phyloP scores from a whole-genome alignment of 2,888 invertebrate genomes.

The Rhagophthalmus giganteus region DNA sequence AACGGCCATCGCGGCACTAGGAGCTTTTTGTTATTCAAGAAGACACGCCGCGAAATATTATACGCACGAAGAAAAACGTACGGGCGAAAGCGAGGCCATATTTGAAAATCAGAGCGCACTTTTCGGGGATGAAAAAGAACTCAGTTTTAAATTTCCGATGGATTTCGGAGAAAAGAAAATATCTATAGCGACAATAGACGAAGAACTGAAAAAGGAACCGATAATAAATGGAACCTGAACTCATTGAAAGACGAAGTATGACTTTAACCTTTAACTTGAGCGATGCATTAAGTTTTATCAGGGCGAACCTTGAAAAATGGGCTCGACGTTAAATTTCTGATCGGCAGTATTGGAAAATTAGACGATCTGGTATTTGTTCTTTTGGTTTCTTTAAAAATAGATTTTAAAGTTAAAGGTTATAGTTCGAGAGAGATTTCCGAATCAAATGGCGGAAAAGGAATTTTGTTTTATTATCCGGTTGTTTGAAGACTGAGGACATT shows the following conservation, averaged over 20 bases:
- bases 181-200: conserved; percentile 53
- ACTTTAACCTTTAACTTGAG: neutral
- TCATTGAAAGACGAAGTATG: neutral
- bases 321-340: neutral
- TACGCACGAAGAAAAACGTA: conserved; percentile 73
- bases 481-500: conserved; percentile 14
- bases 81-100: conserved; percentile 53
- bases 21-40: conserved; percentile 67
- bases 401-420: too few relatives aligned
- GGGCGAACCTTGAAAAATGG: neutral
- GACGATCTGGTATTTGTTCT: too few relatives aligned
- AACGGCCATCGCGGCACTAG: conserved; percentile 54
- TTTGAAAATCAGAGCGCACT: conserved; percentile 55
- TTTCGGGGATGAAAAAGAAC: conserved; percentile 57
- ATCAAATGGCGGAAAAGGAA: too few relatives aligned
- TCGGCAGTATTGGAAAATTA: too few relatives aligned
- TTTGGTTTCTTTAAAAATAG: too few relatives aligned
- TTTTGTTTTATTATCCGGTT: conserved; percentile 11
- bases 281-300: neutral
- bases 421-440: neutral
- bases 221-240: conserved; percentile 44
- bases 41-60: conserved; percentile 78
- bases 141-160: conserved; percentile 63
- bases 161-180: conserved; percentile 50
- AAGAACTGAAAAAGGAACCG: conserved; percentile 53